Percentiles rank a stretch among this genome's conserved stretches.
Evolutionary conservation across 2,113 vertebrate species (phyloP).

Genomic region (Malaclemys terrapin): DNA sequence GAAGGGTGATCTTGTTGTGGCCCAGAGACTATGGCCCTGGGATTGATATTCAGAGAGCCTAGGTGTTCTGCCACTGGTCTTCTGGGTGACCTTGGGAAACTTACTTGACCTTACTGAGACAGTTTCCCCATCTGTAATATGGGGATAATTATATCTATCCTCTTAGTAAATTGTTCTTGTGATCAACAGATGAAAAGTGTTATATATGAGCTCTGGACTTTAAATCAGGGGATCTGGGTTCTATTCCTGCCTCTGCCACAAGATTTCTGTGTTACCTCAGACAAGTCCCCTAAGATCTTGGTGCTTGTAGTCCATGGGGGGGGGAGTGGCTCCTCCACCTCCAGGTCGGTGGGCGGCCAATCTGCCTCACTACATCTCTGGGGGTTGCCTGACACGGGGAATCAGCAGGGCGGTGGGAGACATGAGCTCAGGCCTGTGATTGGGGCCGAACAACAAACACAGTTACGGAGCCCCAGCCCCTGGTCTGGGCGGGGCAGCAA

Average conservation of each 20-base stretch:
- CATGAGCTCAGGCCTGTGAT: too few species aligned
- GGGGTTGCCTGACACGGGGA: too few species aligned
- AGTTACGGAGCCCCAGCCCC: too few species aligned
- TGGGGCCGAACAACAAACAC: too few species aligned
- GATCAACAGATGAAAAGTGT: neutral
- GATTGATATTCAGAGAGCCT: neutral
- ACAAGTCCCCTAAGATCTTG: neutral
- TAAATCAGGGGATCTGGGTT: neutral
- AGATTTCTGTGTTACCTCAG: neutral
- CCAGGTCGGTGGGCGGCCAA: too few species aligned
- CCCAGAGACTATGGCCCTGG: neutral
- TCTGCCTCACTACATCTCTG: too few species aligned
- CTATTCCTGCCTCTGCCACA: neutral
- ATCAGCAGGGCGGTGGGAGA: too few species aligned
- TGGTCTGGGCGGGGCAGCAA: too few species aligned
- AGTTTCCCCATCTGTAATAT: neutral
- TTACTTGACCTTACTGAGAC: neutral
- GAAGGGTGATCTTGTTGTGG: neutral
- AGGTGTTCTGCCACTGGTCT: neutral
- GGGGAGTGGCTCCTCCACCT: too few species aligned
- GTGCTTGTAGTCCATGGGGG: neutral
- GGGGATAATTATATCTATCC: neutral
- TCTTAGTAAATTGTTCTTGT: neutral
- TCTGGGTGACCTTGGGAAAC: neutral
- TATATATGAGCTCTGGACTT: neutral